These are phyloP conservation scores for Ptychobarbus kaznakovi DNA, from an alignment of 2,797 vertebrate genomes.

Conservation along the genomic window DNA sequence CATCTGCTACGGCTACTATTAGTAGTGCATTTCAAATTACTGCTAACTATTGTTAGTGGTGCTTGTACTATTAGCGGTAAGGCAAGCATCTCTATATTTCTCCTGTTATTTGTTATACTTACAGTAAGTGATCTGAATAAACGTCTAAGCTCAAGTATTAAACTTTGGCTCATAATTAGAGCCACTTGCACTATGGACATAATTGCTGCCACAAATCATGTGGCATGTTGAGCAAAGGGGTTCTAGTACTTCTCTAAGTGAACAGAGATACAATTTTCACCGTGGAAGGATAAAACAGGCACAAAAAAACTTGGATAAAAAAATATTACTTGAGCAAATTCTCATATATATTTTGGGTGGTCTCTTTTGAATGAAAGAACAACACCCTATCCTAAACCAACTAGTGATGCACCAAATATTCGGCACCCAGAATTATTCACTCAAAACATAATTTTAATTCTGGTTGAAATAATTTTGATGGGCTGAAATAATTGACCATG, in stretches of 20 bases:
- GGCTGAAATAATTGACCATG: neutral
- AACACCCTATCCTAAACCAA: neutral
- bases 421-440: neutral
- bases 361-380: neutral
- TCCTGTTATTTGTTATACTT: neutral
- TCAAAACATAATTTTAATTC: neutral
- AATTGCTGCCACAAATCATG: neutral
- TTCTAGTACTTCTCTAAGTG: neutral
- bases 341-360: neutral
- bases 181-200: neutral
- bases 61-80: neutral
- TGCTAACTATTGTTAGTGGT: neutral
- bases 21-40: neutral
- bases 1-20: neutral
- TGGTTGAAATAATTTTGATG: neutral
- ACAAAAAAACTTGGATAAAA: neutral
- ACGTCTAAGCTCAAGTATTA: slow-evolving; percentile 1
- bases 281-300: neutral
- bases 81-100: neutral
- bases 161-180: neutral
- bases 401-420: neutral
- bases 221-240: neutral
- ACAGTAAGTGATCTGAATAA: neutral
- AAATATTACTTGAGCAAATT: neutral
- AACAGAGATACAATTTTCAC: neutral